Evolutionary conservation across 2,888 invertebrate genomes (phyloP).

Genomic region (Shargacucullia verbasci): DNA sequence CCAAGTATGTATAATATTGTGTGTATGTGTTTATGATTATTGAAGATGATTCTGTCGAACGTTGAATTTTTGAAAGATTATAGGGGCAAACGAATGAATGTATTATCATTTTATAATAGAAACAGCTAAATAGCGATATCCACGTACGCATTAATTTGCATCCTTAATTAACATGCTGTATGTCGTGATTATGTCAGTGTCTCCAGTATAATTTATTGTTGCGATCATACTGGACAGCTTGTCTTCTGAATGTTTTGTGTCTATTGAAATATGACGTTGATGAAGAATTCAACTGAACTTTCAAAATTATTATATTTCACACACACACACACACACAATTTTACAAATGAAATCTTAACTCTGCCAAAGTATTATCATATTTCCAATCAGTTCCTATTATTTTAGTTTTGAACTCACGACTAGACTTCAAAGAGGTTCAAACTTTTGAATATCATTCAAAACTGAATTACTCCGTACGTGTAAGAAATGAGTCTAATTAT

Average conservation of each 20-base stretch:
- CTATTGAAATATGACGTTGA: no score
- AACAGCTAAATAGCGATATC: no score
- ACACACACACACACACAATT: not conserved
- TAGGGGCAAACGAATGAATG: no score
- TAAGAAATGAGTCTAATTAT: conserved; percentile 16
- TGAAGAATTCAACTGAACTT: no score
- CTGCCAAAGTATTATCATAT: conserved; percentile 28
- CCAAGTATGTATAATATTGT: conserved; percentile 4
- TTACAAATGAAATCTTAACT: conserved; percentile 9
- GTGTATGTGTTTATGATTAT: conserved; percentile 4
- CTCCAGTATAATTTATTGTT: no score
- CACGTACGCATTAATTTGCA: no score
- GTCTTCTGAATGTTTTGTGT: no score
- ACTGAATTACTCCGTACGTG: conserved; percentile 26
- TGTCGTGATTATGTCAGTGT: no score
- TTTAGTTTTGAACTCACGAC: conserved; percentile 28
- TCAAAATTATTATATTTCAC: no score
- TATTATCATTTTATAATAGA: not conserved
- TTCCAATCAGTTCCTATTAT: conserved; percentile 36
- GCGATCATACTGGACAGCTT: no score
- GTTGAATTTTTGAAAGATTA: no score
- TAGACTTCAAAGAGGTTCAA: conserved; percentile 21
- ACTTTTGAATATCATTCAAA: conserved; percentile 30
- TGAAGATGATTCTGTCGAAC: conserved; percentile 3
- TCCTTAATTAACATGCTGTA: no score